phyloP scores from a whole-genome alignment of 2,797 vertebrate genomes.

The Gila robusta region DNA sequence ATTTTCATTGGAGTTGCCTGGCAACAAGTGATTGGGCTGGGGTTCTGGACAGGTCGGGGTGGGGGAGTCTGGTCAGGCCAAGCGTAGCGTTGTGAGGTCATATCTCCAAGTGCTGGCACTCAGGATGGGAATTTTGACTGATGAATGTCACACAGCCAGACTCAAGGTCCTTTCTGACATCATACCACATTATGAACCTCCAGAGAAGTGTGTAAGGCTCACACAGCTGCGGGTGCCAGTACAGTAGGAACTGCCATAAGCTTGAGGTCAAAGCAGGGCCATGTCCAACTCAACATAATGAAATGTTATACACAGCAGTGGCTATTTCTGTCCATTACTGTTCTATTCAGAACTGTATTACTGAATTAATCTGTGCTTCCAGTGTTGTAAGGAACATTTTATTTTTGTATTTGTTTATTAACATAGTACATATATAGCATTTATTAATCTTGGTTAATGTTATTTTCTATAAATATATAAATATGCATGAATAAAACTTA shows the following conservation, averaged over 20 bases:
- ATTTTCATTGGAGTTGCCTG: slow-evolving; percentile 84
- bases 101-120: slow-evolving; percentile 80
- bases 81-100: slow-evolving; percentile 75
- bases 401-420: neutral
- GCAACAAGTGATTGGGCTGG: slow-evolving; percentile 85
- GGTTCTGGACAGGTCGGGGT: slow-evolving; percentile 76
- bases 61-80: slow-evolving; percentile 72
- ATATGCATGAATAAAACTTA: neutral
- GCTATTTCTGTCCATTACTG: slow-evolving; percentile 41
- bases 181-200: slow-evolving; percentile 67
- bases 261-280: slow-evolving; percentile 51
- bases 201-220: slow-evolving; percentile 43
- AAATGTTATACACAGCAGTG: slow-evolving; percentile 41
- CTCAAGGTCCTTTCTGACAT: slow-evolving; percentile 79
- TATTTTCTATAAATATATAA: neutral
- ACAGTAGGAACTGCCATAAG: slow-evolving; percentile 59
- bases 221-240: slow-evolving; percentile 50
- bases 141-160: slow-evolving; percentile 81
- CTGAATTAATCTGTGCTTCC: neutral
- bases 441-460: neutral
- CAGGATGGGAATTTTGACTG: slow-evolving; percentile 81
- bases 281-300: slow-evolving; percentile 47
- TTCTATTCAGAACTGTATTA: slow-evolving; percentile 20
- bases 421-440: neutral
- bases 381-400: neutral